Conservation (phyloP, 35 echinoderm and acorn worm species). For the Chiridota heheva region DNA sequence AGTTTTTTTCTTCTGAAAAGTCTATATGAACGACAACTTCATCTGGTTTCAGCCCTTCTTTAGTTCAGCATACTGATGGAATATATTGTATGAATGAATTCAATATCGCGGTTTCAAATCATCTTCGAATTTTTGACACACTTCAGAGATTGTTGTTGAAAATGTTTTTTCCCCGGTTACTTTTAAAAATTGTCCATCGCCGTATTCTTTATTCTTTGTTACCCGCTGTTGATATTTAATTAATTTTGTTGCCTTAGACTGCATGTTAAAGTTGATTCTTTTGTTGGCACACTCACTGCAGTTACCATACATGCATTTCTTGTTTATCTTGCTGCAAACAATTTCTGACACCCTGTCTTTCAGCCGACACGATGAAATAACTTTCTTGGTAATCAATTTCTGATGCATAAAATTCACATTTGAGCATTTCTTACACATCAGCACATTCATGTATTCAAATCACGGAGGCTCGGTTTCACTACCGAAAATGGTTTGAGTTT, state of each 20-base stretch:
- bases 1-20: too few relatives aligned
- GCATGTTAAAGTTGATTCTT: background rate
- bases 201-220: background rate
- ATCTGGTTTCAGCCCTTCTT: too few relatives aligned
- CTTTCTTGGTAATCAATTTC: background rate
- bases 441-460: constrained; percentile 24
- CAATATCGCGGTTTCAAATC: background rate
- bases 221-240: background rate
- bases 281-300: background rate
- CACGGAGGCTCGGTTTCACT: background rate
- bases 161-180: background rate
- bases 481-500: constrained; percentile 30
- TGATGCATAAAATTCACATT: constrained; percentile 11
- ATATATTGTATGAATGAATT: background rate
- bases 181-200: background rate
- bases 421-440: too few relatives aligned
- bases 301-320: too few relatives aligned
- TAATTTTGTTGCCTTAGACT: too few relatives aligned
- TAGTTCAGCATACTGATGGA: too few relatives aligned
- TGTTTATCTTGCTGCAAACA: background rate
- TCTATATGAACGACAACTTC: too few relatives aligned
- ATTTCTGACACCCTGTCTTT: background rate
- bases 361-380: background rate
- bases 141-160: background rate
- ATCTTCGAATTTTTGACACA: too few relatives aligned